These are phyloP conservation scores for Cephus sareptanus DNA, from an alignment of 2,888 invertebrate species.

Conservation along the genomic window DNA sequence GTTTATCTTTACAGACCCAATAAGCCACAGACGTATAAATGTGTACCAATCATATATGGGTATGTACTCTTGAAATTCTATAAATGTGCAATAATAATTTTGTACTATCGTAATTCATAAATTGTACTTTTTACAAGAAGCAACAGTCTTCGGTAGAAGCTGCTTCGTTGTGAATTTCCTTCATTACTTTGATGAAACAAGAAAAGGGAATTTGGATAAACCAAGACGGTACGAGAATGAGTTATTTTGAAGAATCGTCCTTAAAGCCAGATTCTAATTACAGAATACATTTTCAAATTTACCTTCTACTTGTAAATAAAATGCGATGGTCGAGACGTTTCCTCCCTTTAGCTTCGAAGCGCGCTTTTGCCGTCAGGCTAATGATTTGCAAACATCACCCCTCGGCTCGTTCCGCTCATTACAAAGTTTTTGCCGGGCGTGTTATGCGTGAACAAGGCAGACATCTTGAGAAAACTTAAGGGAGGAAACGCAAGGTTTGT, in stretches of 20 bases:
- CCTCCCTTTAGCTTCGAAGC: constrained; percentile 25
- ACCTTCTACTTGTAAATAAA: constrained; percentile 18
- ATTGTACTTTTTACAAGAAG: too few species aligned
- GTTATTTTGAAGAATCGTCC: neutral
- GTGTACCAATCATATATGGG: too few species aligned
- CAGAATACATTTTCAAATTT: constrained; percentile 11
- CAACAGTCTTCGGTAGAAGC: too few species aligned
- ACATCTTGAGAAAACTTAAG: constrained; percentile 42
- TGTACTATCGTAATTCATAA: too few species aligned
- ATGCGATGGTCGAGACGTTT: constrained; percentile 26
- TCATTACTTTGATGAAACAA: too few species aligned
- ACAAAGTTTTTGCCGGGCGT: constrained; percentile 49
- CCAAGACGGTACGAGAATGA: neutral
- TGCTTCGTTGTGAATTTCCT: too few species aligned
- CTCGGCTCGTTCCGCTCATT: constrained; percentile 49
- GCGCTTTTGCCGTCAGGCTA: constrained; percentile 49
- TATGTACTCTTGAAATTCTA: too few species aligned
- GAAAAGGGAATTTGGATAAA: neutral
- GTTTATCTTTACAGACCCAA: too few species aligned
- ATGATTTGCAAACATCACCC: constrained; percentile 63
- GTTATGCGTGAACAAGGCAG: constrained; percentile 46
- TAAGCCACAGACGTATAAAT: too few species aligned
- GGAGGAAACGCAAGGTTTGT: neutral
- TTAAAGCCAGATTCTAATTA: neutral
- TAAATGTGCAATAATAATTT: too few species aligned